Percentiles rank a stretch among this genome's conserved stretches.
Conservation (phyloP, 2,888 invertebrate genomes). For the Ormyrus rosae region DNA sequence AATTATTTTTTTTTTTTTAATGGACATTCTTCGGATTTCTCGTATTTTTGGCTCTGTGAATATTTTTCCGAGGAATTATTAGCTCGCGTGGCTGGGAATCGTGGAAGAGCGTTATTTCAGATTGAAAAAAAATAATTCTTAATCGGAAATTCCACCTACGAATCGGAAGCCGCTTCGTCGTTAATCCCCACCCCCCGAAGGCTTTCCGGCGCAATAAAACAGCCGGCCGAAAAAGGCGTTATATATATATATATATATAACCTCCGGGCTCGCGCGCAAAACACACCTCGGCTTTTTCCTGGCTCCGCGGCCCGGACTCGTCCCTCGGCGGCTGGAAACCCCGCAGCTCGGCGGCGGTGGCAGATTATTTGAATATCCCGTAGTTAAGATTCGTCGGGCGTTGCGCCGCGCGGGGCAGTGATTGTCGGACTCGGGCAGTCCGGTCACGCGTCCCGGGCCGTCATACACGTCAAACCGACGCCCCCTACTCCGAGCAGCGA, state of each 20-base stretch:
- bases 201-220: background rate
- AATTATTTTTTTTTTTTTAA: no score
- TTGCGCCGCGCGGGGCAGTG: constrained; percentile 67
- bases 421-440: constrained; percentile 71
- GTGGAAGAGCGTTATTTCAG: no score
- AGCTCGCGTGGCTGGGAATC: no score
- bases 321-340: background rate
- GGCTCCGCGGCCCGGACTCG: background rate
- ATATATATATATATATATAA: background rate
- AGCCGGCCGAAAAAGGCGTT: background rate
- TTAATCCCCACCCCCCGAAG: no score
- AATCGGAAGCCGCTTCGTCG: no score
- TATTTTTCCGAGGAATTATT: no score
- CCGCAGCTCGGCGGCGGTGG: background rate
- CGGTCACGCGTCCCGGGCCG: constrained; percentile 74
- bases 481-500: constrained; percentile 28
- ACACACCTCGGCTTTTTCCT: background rate
- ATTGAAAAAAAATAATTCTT: no score
- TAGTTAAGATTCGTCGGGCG: constrained; percentile 72
- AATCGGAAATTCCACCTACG: no score
- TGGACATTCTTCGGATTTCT: no score
- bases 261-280: background rate
- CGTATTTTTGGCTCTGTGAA: no score
- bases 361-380: constrained; percentile 62
- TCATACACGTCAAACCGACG: constrained; percentile 74